Evolutionary conservation across 2,888 invertebrate genomes (phyloP).

Genomic region (Zele albiditarsus): DNA sequence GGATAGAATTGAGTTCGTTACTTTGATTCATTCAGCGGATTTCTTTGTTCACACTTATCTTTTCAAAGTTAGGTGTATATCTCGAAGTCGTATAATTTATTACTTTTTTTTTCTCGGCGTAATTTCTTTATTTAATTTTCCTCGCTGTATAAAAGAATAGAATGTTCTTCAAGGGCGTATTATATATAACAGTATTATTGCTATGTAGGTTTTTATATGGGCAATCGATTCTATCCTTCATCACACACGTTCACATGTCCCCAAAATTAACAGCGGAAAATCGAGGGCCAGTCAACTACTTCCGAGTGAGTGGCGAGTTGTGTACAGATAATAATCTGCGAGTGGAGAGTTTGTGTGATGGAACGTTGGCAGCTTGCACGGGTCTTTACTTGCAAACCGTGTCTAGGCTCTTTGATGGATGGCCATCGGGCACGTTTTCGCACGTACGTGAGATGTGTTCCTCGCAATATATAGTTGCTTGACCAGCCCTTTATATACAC

Average conservation of each 20-base stretch:
- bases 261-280: slow-evolving; percentile 39
- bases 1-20: slow-evolving; percentile 28
- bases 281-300: slow-evolving; percentile 48
- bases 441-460: slow-evolving; percentile 35
- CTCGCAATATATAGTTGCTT: slow-evolving; percentile 16
- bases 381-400: slow-evolving; percentile 49
- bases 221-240: background rate
- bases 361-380: slow-evolving; percentile 56
- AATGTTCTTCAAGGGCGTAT: too few species aligned
- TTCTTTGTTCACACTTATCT: background rate
- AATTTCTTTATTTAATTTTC: background rate
- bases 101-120: background rate
- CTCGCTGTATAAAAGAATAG: background rate
- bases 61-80: background rate
- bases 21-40: slow-evolving; percentile 4
- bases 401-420: slow-evolving; percentile 62
- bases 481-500: slow-evolving; percentile 42
- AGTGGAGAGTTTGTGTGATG: slow-evolving; percentile 56
- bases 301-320: slow-evolving; percentile 41
- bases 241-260: slow-evolving; percentile 1
- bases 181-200: too few species aligned
- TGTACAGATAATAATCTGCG: slow-evolving; percentile 59
- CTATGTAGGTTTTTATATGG: too few species aligned
- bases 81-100: background rate
- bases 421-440: slow-evolving; percentile 55